These are phyloP conservation scores for Atethmia centrago DNA, from an alignment of 2,888 invertebrate species.

Conservation along the genomic window DNA sequence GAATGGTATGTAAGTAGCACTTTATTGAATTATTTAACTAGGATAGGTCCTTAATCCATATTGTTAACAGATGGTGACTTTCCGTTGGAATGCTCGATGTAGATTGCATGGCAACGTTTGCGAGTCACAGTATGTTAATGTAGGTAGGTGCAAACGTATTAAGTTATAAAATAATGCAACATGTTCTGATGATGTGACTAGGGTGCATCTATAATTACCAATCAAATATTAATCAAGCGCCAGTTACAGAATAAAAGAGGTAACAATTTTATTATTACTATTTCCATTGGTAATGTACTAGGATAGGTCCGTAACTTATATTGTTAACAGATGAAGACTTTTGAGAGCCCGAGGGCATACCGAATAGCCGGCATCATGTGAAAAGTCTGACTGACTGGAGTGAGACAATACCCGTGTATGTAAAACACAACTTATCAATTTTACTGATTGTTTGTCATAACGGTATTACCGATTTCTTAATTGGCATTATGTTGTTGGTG, in stretches of 20 bases:
- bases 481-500: slow-evolving; percentile 28
- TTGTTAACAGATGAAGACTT: slow-evolving; percentile 52
- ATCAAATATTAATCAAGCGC: neutral
- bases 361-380: neutral
- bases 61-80: slow-evolving; percentile 51
- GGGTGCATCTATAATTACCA: neutral
- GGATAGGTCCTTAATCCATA: slow-evolving; percentile 34
- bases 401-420: slow-evolving; percentile 28
- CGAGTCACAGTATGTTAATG: neutral
- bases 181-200: neutral
- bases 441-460: neutral
- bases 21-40: slow-evolving; percentile 19
- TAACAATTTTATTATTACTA: slow-evolving; percentile 10
- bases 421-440: slow-evolving; percentile 19
- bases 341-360: neutral
- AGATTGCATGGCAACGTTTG: slow-evolving; percentile 41
- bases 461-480: neutral
- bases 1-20: slow-evolving; percentile 30
- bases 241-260: slow-evolving; percentile 11
- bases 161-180: neutral
- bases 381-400: neutral
- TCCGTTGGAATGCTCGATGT: slow-evolving; percentile 13
- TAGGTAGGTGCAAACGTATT: neutral
- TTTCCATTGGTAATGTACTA: slow-evolving; percentile 11
- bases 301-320: slow-evolving; percentile 32